Conservation (phyloP, 1,140 invertebrate species). For the Listronotus oregonensis region DNA sequence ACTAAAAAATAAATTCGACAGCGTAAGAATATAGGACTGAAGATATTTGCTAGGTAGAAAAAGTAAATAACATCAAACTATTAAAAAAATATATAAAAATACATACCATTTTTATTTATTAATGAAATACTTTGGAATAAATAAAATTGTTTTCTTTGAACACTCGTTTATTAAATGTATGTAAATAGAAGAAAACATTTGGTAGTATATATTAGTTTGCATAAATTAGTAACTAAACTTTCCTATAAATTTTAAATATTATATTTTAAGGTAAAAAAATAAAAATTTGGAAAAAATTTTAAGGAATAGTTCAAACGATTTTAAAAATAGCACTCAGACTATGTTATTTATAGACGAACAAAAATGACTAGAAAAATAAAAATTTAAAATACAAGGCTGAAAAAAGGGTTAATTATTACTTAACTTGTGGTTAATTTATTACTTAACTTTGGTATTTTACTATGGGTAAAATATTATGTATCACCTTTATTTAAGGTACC, state of each 20-base stretch:
- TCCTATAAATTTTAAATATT: not conserved
- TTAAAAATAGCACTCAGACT: not conserved
- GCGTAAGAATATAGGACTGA: slow-evolving; percentile 13
- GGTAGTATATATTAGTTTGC: too few species aligned
- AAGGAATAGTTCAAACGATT: not conserved
- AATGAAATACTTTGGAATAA: too few species aligned
- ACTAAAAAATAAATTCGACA: slow-evolving; percentile 21
- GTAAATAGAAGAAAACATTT: too few species aligned
- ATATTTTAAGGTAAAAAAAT: slow-evolving; percentile 9
- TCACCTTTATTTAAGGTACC: too few species aligned
- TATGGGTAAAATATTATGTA: too few species aligned
- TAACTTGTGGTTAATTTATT: too few species aligned
- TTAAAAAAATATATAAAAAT: slow-evolving; percentile 2
- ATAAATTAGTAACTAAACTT: slow-evolving; percentile 8
- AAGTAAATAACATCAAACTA: slow-evolving; percentile 9
- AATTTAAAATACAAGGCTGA: too few species aligned
- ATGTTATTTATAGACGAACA: not conserved
- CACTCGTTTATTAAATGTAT: too few species aligned
- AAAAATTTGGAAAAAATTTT: slow-evolving; percentile 4
- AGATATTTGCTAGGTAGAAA: slow-evolving; percentile 1
- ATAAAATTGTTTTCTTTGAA: too few species aligned
- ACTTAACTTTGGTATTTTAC: too few species aligned
- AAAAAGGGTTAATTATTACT: too few species aligned
- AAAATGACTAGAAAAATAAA: slow-evolving; percentile 8
- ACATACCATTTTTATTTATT: not conserved